Evolutionary conservation across 2,113 vertebrate genomes (phyloP), one percentile per base, ranked within the genome.

Genomic region (Phaethornis superciliosus): DNA sequence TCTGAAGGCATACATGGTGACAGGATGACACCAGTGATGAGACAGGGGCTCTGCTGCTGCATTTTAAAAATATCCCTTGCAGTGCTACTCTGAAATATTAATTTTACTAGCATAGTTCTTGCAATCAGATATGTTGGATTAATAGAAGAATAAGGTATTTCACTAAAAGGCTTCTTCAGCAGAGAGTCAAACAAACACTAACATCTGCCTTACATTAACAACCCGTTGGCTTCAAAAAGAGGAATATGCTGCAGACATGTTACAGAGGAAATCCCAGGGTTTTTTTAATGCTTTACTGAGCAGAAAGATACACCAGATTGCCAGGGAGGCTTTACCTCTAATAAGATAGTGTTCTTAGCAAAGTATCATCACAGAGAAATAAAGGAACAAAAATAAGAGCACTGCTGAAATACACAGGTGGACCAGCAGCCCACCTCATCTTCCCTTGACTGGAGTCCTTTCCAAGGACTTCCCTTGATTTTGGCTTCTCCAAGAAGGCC

Each of bases 21-120:
- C 84, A 95, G 85, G 67, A 64, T 91, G 81, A 88, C 68, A 94
- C 59, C 11, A 88, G 81, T 91, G 90, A 85, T 26, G 86, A 96
- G 91, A 70, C 64, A 77, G 72, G 82, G 56, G 82, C 67, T 88
- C 35, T 58, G 86, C 40, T 90, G 70, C 35, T 83, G 24, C 42
- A 64, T 62, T 47, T 63, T 96, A 93, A 96, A 96, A 96, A 97
- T 74, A 86, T 37, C 47, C 37, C 59, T 92, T 0, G 4, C 69
- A 93, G 68, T 47, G 68, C 13, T 18, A 68, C 89, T 69, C 86
- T 89, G 74, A 96, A 93, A 94, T 92, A 95, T 90, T 94, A 88
- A 83, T 96, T 97, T 94, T 82, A 46, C 86, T 93, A 90, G 90
- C 68, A 88, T 8, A 21, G 49, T 78, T 68, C 46, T 89, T 88